Percentiles rank a stretch among this genome's conserved stretches.
These are phyloP conservation scores for Aphidius gifuensis DNA, from an alignment of 1,140 invertebrate species.

Conservation along the genomic window DNA sequence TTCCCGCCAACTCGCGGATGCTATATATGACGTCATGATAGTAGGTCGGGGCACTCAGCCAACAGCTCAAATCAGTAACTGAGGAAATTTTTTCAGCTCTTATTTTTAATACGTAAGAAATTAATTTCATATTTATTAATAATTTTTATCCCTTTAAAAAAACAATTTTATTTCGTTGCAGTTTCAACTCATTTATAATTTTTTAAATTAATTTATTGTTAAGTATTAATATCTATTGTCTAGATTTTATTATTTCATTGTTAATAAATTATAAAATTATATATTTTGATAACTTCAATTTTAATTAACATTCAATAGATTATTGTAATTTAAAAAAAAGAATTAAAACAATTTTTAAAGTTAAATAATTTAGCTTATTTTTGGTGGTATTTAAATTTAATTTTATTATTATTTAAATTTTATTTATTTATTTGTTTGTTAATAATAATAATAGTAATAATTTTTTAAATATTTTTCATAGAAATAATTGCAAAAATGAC, in stretches of 20 bases:
- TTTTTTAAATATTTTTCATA: slow-evolving; percentile 16
- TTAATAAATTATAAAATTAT: no score
- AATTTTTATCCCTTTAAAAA: no score
- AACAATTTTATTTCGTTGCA: no score
- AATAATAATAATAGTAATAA: background rate
- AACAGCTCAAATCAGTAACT: slow-evolving; percentile 43
- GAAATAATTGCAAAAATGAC: background rate
- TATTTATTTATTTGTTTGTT: background rate
- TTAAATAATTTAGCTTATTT: slow-evolving; percentile 26
- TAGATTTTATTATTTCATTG: no score
- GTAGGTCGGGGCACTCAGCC: slow-evolving; percentile 45
- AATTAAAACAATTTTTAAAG: no score
- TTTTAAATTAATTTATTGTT: no score
- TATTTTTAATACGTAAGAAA: background rate
- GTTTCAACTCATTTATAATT: no score
- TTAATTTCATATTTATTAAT: no score
- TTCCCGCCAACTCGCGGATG: slow-evolving; percentile 35
- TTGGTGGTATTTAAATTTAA: slow-evolving; percentile 32
- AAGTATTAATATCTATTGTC: no score
- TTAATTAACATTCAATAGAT: no score
- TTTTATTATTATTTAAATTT: slow-evolving; percentile 14
- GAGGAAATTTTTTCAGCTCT: slow-evolving; percentile 28
- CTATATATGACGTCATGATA: slow-evolving; percentile 52
- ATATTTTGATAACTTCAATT: no score
- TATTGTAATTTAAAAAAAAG: no score